Conservation (phyloP, 2,888 invertebrate species). For the Drosophila ochracea region DNA sequence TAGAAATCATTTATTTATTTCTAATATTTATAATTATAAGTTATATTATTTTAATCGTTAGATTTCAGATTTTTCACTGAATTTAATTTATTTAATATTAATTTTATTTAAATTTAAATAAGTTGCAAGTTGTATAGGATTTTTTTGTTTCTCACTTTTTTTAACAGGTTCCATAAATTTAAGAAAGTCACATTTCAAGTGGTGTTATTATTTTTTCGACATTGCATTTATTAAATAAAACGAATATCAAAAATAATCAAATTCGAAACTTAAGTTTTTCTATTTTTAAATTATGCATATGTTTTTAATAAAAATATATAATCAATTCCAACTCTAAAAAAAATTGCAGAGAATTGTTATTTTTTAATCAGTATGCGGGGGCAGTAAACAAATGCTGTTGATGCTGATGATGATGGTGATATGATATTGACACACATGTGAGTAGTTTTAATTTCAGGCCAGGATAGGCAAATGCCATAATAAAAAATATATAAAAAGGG, state of each 20-base stretch:
- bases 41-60: neutral
- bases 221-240: neutral
- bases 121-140: neutral
- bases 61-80: neutral
- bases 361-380: neutral
- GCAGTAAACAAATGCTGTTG: neutral
- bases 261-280: neutral
- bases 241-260: neutral
- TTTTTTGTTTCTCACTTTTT: too few species aligned
- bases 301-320: neutral
- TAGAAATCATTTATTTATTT: neutral
- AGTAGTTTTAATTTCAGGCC: constrained; percentile 25
- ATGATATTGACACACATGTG: constrained; percentile 1
- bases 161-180: neutral
- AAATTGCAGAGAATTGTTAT: neutral
- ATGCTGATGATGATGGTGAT: neutral
- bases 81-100: neutral
- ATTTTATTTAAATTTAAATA: neutral
- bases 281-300: neutral
- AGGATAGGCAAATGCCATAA: constrained; percentile 19
- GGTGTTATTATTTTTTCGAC: neutral
- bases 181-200: neutral
- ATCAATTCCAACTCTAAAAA: neutral
- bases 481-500: constrained; percentile 10
- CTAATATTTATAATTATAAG: neutral